phyloP scores from a whole-genome alignment of 2,888 invertebrate genomes.

The Sinotaia quadrata region DNA sequence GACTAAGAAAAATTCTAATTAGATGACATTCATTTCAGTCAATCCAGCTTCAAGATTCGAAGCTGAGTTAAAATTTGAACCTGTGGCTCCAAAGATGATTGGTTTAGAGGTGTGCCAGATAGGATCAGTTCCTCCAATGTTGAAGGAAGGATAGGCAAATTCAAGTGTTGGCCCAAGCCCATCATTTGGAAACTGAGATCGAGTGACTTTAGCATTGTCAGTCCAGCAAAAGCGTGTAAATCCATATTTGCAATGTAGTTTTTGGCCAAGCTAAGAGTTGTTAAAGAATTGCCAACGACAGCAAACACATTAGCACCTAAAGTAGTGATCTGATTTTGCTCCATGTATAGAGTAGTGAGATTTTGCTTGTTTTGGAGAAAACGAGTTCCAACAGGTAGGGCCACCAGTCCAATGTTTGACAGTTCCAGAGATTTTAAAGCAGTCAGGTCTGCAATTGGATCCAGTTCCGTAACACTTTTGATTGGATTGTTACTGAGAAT shows the following conservation, averaged over 20 bases:
- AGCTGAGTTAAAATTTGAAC: slow-evolving; percentile 58
- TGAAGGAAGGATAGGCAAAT: slow-evolving; percentile 50
- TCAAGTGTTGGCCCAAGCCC: slow-evolving; percentile 29
- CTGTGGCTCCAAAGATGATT: slow-evolving; percentile 40
- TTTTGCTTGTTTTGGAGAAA: slow-evolving; percentile 47
- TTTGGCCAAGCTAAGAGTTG: slow-evolving; percentile 46
- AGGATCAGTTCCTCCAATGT: slow-evolving; percentile 69
- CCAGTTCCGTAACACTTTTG: background rate
- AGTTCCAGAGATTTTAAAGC: slow-evolving; percentile 28
- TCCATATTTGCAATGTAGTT: slow-evolving; percentile 50
- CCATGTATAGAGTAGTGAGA: slow-evolving; percentile 47
- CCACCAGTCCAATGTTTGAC: slow-evolving; percentile 16
- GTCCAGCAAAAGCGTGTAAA: slow-evolving; percentile 39
- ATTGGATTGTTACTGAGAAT: slow-evolving; percentile 27
- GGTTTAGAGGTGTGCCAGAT: slow-evolving; percentile 40
- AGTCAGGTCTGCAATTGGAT: slow-evolving; percentile 25
- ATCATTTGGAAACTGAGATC: slow-evolving; percentile 41
- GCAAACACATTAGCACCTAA: slow-evolving; percentile 40
- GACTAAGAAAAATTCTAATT: no score
- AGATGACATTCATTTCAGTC: no score
- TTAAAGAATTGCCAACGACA: slow-evolving; percentile 39
- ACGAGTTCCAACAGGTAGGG: slow-evolving; percentile 32
- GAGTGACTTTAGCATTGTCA: slow-evolving; percentile 45
- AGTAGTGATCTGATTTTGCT: slow-evolving; percentile 41
- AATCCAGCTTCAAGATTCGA: slow-evolving; percentile 67